Conservation (phyloP, 2,888 invertebrate species). For the Deilephila elpenor region DNA sequence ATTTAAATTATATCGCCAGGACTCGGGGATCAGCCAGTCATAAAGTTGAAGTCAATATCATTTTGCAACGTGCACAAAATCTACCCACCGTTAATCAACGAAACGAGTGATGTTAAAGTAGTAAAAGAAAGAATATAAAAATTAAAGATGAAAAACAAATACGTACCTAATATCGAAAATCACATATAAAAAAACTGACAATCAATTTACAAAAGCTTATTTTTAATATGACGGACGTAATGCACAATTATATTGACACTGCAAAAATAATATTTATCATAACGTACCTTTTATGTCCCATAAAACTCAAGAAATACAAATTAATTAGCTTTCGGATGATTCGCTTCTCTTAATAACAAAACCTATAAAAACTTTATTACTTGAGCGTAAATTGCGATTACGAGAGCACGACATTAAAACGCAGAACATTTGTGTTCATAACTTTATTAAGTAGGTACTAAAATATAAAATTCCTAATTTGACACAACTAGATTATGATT, state of each 20-base stretch:
- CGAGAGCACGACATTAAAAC: slow-evolving; percentile 33
- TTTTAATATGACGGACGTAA: not conserved
- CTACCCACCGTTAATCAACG: no score
- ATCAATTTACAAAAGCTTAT: not conserved
- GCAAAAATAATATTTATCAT: not conserved
- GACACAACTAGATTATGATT: slow-evolving; percentile 52
- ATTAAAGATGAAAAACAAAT: no score
- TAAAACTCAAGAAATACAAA: not conserved
- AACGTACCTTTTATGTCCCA: not conserved
- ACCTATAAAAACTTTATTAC: slow-evolving; percentile 5
- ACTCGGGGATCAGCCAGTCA: no score
- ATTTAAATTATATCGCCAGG: no score
- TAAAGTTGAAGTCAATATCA: no score
- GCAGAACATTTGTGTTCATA: slow-evolving; percentile 49
- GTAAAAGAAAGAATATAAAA: no score
- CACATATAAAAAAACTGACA: not conserved
- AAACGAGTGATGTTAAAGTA: no score
- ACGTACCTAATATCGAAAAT: no score
- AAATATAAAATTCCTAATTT: slow-evolving; percentile 69
- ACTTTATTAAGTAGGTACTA: slow-evolving; percentile 68
- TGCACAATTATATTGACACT: not conserved
- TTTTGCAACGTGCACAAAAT: no score
- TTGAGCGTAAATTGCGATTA: not conserved
- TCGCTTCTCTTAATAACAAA: slow-evolving; percentile 6
- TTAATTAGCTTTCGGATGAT: slow-evolving; percentile 17